A percentile compares a stretch with the other conserved stretches of the same genome.
phyloP scores from a whole-genome alignment of 2,113 vertebrate species.

The Sylvilagus bachmani region DNA sequence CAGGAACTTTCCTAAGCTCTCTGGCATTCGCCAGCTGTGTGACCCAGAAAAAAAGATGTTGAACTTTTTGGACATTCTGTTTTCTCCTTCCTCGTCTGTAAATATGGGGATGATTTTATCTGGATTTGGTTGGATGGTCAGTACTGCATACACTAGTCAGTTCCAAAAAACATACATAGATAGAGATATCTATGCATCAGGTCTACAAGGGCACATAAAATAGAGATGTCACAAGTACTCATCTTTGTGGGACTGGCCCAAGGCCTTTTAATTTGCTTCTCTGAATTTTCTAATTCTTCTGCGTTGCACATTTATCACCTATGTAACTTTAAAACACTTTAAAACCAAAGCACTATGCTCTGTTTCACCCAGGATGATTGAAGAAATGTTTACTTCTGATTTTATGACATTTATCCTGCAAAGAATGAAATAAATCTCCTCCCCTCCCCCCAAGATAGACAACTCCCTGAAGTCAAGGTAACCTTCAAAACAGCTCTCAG shows the following conservation, averaged over 20 bases:
- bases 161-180: neutral
- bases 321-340: neutral
- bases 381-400: constrained; percentile 29
- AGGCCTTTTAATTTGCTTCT: neutral
- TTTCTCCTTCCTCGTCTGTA: neutral
- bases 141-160: neutral
- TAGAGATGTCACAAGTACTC: neutral
- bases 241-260: neutral
- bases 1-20: constrained; percentile 1
- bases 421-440: neutral
- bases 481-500: neutral
- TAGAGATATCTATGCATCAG: neutral
- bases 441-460: neutral
- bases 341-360: neutral
- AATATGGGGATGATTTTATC: neutral
- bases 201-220: neutral
- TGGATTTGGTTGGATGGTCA: neutral
- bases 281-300: constrained; percentile 50
- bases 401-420: neutral
- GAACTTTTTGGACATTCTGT: neutral
- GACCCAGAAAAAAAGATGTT: constrained; percentile 53
- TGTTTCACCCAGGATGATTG: constrained; percentile 17
- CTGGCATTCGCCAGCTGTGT: constrained; percentile 53
- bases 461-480: neutral
- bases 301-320: neutral